These are phyloP conservation scores for Autographa gamma DNA, from an alignment of 2,888 invertebrate genomes.

Conservation along the genomic window DNA sequence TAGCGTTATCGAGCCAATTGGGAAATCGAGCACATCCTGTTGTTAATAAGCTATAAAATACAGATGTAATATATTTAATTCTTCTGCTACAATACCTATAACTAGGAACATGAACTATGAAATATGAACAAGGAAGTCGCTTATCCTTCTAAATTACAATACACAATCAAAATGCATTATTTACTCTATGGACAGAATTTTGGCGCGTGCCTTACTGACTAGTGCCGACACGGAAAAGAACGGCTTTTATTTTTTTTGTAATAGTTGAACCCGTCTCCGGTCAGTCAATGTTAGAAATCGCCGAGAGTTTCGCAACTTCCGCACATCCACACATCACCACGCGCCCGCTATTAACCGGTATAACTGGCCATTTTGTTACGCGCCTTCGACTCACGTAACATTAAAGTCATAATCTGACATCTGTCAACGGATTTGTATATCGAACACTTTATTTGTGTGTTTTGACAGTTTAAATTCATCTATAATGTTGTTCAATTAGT, in stretches of 20 bases:
- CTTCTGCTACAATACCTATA: neutral
- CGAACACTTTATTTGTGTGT: neutral
- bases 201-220: neutral
- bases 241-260: neutral
- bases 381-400: conserved; percentile 8
- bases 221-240: conserved; percentile 1
- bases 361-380: conserved; percentile 54
- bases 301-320: conserved; percentile 46
- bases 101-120: neutral
- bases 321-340: conserved; percentile 18
- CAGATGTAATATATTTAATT: neutral
- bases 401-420: conserved; percentile 36
- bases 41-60: neutral
- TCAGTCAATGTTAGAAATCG: conserved; percentile 48
- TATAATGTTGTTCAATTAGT: too few species aligned
- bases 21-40: neutral
- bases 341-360: conserved; percentile 29
- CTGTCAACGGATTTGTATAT: conserved; percentile 7
- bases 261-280: conserved; percentile 36
- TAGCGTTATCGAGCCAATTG: neutral
- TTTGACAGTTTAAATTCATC: neutral
- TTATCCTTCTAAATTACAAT: neutral
- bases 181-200: neutral
- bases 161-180: neutral
- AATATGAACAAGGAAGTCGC: neutral